Percentiles rank a stretch among this genome's conserved stretches.
Evolutionary conservation across 2,113 vertebrate species (phyloP).

Genomic region (Plestiodon gilberti): DNA sequence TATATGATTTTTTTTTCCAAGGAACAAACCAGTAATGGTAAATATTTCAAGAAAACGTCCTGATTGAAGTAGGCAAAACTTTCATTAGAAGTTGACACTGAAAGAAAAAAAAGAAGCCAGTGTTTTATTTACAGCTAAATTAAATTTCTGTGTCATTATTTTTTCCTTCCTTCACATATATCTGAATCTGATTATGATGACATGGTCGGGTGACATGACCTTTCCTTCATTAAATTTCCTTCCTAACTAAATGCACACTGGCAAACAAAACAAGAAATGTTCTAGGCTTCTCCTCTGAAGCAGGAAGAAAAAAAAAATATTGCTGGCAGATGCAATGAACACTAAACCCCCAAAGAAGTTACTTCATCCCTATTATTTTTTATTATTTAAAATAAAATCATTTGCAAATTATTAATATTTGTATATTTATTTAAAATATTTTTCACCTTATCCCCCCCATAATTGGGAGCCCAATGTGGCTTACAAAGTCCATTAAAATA

Average conservation of each 20-base stretch:
- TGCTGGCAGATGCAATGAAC: not conserved
- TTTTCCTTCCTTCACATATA: not conserved
- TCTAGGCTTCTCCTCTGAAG: not conserved
- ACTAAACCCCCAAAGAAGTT: accelerated
- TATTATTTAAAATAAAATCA: not conserved
- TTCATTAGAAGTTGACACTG: constrained; percentile 26
- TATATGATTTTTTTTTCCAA: not conserved
- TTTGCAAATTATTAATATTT: not conserved
- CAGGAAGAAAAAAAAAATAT: too few relatives aligned
- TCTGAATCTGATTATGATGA: constrained; percentile 43
- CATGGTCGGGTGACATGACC: constrained; percentile 34
- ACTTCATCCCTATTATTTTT: not conserved
- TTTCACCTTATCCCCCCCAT: too few relatives aligned
- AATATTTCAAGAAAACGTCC: constrained; percentile 2
- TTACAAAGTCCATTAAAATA: too few relatives aligned
- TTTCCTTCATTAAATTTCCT: constrained; percentile 53
- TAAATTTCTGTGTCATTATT: constrained; percentile 29
- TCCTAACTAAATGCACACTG: not conserved
- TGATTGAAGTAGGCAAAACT: not conserved
- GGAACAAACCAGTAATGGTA: not conserved
- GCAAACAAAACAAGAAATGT: not conserved
- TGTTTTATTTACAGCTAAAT: constrained; percentile 21
- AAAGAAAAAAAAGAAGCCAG: constrained; percentile 20
- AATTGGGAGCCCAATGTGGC: too few relatives aligned
- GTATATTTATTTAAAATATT: too few relatives aligned